These are phyloP conservation scores for Tiliqua scincoides DNA, from an alignment of 2,113 vertebrate genomes.

Conservation along the genomic window DNA sequence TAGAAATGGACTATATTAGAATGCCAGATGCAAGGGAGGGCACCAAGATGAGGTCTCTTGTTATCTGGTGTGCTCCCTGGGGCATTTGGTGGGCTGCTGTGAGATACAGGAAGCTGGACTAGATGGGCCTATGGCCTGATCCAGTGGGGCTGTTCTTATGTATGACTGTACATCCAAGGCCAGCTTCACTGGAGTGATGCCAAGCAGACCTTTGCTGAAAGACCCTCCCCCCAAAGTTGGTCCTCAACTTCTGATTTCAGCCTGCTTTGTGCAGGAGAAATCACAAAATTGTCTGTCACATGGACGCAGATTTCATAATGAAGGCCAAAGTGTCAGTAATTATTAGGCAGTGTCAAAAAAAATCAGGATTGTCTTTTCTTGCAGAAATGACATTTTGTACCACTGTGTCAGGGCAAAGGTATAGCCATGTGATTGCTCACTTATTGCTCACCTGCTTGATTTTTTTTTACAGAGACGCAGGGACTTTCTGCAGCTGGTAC, in stretches of 20 bases:
- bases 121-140: too few species aligned
- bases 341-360: background rate
- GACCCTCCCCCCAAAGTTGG: background rate
- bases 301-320: background rate
- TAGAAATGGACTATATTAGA: too few species aligned
- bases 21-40: too few species aligned
- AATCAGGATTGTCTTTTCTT: background rate
- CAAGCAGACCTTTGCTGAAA: slow-evolving; percentile 7
- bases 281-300: background rate
- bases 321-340: background rate
- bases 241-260: background rate
- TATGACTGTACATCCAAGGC: background rate
- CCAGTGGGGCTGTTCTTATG: too few species aligned
- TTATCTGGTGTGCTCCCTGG: too few species aligned
- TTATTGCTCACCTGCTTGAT: background rate
- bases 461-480: slow-evolving; percentile 79
- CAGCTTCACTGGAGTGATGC: background rate
- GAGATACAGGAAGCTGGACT: too few species aligned
- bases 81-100: too few species aligned
- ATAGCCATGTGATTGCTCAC: background rate
- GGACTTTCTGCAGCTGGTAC: slow-evolving; percentile 93
- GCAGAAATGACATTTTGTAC: background rate
- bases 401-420: background rate
- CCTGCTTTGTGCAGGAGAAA: background rate
- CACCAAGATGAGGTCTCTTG: too few species aligned